Conservation (phyloP, 2,888 invertebrate species). For the Carterocephalus palaemon region DNA sequence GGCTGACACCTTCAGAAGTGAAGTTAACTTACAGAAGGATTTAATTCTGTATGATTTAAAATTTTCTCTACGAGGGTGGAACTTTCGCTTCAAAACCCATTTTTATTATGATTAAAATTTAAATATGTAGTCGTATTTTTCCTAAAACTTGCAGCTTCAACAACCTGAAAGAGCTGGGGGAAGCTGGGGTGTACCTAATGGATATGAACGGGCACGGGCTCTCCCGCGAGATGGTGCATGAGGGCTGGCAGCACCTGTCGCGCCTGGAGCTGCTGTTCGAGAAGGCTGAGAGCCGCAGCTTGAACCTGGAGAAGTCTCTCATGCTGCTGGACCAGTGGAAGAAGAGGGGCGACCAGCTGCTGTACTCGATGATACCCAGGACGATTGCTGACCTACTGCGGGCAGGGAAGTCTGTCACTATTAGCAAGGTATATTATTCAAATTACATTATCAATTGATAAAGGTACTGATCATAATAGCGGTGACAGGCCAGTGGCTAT, state of each 20-base stretch:
- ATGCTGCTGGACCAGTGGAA: conserved; percentile 90
- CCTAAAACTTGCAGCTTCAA: conserved; percentile 87
- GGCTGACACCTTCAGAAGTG: too few relatives aligned
- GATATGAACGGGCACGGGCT: conserved; percentile 92
- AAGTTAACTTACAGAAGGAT: background rate
- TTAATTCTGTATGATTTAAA: too few relatives aligned
- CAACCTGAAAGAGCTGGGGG: conserved; percentile 88
- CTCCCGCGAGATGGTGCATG: conserved; percentile 88
- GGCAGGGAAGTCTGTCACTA: conserved; percentile 74
- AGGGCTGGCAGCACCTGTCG: conserved; percentile 91
- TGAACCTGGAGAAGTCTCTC: conserved; percentile 87
- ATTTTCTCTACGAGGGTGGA: too few relatives aligned
- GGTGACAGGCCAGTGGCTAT: too few relatives aligned
- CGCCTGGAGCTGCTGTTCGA: conserved; percentile 89
- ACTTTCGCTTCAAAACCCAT: too few relatives aligned
- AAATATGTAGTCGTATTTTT: too few relatives aligned
- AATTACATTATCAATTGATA: too few relatives aligned
- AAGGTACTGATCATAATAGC: too few relatives aligned
- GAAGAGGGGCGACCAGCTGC: conserved; percentile 88
- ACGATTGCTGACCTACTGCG: conserved; percentile 89
- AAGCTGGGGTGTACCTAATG: conserved; percentile 87
- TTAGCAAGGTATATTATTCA: background rate
- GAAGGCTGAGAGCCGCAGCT: conserved; percentile 87
- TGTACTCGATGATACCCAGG: conserved; percentile 95
- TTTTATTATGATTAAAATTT: too few relatives aligned